Evolutionary conservation across 2,797 vertebrate genomes (phyloP).

Genomic region (Pipistrellus pygmaeus): DNA sequence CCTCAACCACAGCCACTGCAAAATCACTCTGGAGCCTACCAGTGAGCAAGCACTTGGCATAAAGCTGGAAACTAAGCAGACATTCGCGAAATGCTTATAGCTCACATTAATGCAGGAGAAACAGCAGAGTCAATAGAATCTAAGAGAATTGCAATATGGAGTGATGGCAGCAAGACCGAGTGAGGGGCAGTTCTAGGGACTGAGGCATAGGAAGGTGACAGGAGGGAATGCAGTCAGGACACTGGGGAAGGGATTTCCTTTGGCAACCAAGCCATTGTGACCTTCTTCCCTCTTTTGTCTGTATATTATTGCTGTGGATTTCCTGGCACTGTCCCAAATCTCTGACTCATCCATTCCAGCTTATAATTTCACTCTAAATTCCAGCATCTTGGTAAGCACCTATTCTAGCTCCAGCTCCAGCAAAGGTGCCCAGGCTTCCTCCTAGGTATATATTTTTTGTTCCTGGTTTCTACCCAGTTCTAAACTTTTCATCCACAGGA

Average conservation of each 20-base stretch:
- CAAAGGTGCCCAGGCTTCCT: background rate
- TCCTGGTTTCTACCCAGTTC: background rate
- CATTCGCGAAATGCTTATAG: accelerated
- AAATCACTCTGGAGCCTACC: background rate
- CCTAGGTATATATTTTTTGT: accelerated
- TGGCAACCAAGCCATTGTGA: too few relatives aligned
- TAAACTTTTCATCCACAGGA: background rate
- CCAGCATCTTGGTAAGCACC: background rate
- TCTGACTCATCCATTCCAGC: background rate
- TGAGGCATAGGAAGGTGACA: background rate
- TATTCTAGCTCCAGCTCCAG: background rate
- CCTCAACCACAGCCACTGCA: background rate
- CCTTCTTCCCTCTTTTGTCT: background rate
- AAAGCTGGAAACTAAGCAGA: background rate
- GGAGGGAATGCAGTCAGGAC: background rate
- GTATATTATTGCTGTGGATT: background rate
- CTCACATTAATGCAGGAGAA: background rate
- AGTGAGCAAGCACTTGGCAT: background rate
- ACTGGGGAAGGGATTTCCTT: background rate
- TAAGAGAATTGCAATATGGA: accelerated
- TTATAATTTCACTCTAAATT: background rate
- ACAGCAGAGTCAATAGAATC: background rate
- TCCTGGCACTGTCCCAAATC: background rate
- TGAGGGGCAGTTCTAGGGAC: too few relatives aligned
- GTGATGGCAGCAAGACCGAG: too few relatives aligned